Base-by-base conservation (phyloP, 2,113 vertebrate species). In the Ammodytes dubius region DNA sequence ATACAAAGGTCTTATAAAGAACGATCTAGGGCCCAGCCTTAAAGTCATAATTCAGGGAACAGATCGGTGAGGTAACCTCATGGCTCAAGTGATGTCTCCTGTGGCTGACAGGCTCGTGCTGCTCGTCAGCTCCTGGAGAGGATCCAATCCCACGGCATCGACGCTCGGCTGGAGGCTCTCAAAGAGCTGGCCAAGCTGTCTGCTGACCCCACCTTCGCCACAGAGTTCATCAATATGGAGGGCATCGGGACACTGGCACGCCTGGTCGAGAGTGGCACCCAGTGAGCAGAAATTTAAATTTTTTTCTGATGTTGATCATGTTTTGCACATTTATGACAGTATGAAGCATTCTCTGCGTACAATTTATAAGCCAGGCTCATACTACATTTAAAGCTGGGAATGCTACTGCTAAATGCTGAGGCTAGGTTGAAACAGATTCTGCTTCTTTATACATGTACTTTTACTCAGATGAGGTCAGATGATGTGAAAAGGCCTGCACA, bases 151-250 rank as follows among this genome's bases (percentile, higher is more conserved):
- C 96, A 97, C 27, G 94, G 93, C 67, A 98, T 98, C 79, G 98
- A 99, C 17, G 95, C 95, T n/a, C 96, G 98, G 60, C 96, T 99
- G 27, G 98, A 99, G 49, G 98, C 98, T 79, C 96, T 99, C 87
- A 99, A 99, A 90, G 98, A 99, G 54, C 95, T 99, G 63, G 98
- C 98, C 19, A 99, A 99, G 89, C 96, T 99, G 61, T 99, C 98
- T 0, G 97, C 98, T 0, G 98, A 99, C 5, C 93, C 97, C 53
- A 98, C 97, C 47, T 99, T 99, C 14, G 98, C 98, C 57, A 94
- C 97, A 0, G 98, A 99, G 93, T 99, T 99, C 94, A 98, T 99
- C 90, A 99, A 98, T 89, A 99, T 99, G 96, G 98, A 99, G 49
- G 98, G 98, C 84, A 97, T 99, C 3, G 91, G 95, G 27, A 96